Evolutionary conservation across 2,797 vertebrate species (phyloP).

Genomic region (Fistularia tabacaria): DNA sequence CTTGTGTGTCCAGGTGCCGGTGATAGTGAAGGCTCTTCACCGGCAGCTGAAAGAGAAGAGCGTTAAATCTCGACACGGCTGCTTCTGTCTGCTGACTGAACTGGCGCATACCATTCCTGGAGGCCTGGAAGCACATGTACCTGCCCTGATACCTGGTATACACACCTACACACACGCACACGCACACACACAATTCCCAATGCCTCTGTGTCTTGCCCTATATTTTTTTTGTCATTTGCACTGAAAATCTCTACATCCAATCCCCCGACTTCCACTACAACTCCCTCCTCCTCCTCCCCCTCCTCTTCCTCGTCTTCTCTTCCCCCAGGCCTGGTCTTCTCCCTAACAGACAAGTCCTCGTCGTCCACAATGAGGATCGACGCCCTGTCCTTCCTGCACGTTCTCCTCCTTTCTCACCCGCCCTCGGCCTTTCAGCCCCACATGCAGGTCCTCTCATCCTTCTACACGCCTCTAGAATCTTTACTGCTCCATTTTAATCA

Average conservation of each 20-base stretch:
- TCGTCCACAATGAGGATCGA: constrained; percentile 99
- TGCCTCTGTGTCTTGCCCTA: too few species aligned
- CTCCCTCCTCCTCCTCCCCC: neutral
- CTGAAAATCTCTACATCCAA: neutral
- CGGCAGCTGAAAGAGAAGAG: constrained; percentile 99
- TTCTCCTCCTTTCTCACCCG: constrained; percentile 95
- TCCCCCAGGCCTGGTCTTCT: constrained; percentile 92
- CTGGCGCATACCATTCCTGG: constrained; percentile 96
- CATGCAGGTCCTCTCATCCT: constrained; percentile 76
- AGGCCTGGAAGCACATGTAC: constrained; percentile 92
- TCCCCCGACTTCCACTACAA: neutral
- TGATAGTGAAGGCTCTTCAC: constrained; percentile 97
- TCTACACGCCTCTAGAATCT: too few species aligned
- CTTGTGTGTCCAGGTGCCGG: constrained; percentile 83
- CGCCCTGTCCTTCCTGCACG: constrained; percentile 92
- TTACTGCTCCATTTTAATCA: too few species aligned
- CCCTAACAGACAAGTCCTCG: constrained; percentile 97
- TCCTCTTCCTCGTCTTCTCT: neutral
- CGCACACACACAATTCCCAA: neutral
- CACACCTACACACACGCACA: constrained; percentile 7
- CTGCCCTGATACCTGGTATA: constrained; percentile 86
- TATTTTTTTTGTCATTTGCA: neutral
- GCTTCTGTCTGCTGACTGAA: constrained; percentile 99
- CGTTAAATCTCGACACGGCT: constrained; percentile 97
- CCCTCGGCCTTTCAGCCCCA: constrained; percentile 97